These are phyloP conservation scores for Lepidocyrtoides sp. DNA, from an alignment of 2,888 invertebrate genomes.

Conservation along the genomic window DNA sequence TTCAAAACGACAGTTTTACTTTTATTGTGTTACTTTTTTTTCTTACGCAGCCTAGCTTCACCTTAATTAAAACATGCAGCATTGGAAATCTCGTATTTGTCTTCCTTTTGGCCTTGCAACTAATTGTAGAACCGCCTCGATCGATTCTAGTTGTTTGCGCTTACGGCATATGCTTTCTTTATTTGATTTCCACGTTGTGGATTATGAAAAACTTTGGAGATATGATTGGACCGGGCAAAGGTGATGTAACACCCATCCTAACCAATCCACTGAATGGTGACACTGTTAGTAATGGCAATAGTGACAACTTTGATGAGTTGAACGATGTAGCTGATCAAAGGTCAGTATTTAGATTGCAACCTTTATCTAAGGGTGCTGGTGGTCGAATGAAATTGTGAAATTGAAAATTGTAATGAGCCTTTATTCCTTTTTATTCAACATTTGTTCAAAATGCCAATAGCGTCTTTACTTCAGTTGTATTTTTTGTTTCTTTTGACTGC, in stretches of 20 bases:
- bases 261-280: slow-evolving; percentile 1
- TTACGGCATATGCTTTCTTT: slow-evolving; percentile 56
- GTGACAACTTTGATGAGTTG: slow-evolving; percentile 65
- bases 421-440: background rate
- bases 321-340: slow-evolving; percentile 70
- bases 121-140: slow-evolving; percentile 62
- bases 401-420: background rate
- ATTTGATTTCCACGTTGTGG: slow-evolving; percentile 66
- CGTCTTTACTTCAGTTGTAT: background rate
- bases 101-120: slow-evolving; percentile 69
- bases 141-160: slow-evolving; percentile 59
- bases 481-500: background rate
- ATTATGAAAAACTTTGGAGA: slow-evolving; percentile 61
- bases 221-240: slow-evolving; percentile 24
- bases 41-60: slow-evolving; percentile 59
- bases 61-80: slow-evolving; percentile 56
- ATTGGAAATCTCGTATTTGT: slow-evolving; percentile 50
- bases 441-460: background rate
- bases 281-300: background rate
- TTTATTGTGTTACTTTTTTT: no score
- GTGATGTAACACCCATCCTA: background rate
- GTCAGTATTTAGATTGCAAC: slow-evolving; percentile 60
- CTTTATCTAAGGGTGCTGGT: background rate
- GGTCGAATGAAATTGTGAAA: background rate
- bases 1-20: background rate